A percentile compares a stretch with the other conserved stretches of the same genome.
These are phyloP conservation scores for Ptilonorhynchus violaceus DNA, from an alignment of 2,113 vertebrate species.

Conservation along the genomic window DNA sequence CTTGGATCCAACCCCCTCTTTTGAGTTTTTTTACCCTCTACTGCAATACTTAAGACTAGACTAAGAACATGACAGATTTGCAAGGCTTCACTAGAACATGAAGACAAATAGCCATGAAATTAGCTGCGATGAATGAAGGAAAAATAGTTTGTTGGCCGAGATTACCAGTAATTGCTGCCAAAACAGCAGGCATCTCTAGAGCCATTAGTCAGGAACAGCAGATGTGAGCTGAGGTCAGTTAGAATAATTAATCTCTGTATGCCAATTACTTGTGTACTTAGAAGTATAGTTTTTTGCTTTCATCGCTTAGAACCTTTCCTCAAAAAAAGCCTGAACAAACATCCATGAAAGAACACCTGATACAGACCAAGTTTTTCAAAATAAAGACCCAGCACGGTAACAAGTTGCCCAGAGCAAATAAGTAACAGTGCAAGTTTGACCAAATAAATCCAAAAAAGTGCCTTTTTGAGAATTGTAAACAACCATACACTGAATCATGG, in stretches of 20 bases:
- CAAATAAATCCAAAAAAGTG: neutral
- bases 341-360: neutral
- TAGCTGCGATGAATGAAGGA: conserved; percentile 9
- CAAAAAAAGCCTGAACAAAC: neutral
- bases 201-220: conserved; percentile 9
- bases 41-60: neutral
- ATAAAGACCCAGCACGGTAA: neutral
- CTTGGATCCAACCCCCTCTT: neutral
- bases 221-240: neutral
- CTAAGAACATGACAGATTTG: neutral
- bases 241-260: conserved; percentile 8
- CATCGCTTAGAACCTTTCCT: neutral
- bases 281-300: neutral
- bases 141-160: conserved; percentile 18
- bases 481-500: neutral
- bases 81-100: neutral
- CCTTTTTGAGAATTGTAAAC: neutral
- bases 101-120: conserved; percentile 30
- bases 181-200: conserved; percentile 22
- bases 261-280: neutral
- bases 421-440: neutral
- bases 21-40: neutral
- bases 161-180: neutral
- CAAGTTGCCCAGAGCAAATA: neutral
- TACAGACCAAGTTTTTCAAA: neutral